Evolutionary conservation across 2,113 vertebrate species (phyloP), one percentile per base, ranked within the genome.

Genomic region (Microcebus griseorufus): DNA sequence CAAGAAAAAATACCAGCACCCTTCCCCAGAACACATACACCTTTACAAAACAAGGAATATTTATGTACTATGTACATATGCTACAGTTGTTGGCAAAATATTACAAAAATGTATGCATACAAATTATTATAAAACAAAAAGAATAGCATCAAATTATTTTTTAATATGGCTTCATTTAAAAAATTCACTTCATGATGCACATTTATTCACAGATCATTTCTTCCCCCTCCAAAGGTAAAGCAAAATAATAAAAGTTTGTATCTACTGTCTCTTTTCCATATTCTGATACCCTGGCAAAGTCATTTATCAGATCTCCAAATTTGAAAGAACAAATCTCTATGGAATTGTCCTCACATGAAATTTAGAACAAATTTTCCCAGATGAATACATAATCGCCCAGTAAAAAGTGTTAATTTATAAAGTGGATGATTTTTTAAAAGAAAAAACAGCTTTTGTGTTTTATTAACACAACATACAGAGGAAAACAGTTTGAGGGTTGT

Each of bases 361-460:
- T 45, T 93, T 87, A 72, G 42, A 84, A 53, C 25, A 72, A 76
- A 23, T 84, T 75, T 94, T 72, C 5, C 20, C 86, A 79, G 69
- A 83, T 53, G 25, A 32, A 75, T 53, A 29, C 25, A 27, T 90
- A 51, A 51, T 79, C 25, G 73, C 0, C 3, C 17, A 82, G 10
- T 60, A 58, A 48, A 95, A 81, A 45, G 4, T 60, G n/a, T 75
- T 86, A 13, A 72, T 81, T 89, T 78, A 27, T 91, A 94, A 93
- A 5, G 14, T 34, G 23, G 22, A n/a, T 18, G 8, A 9, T 58
- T 58, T 22, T 62, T 62, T 62, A 78, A 12, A 27, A 42, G 42
- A 91, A 95, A 51, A 45, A 45, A 45, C 45, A 45, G 55, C 25
- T 25, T 70, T 45, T 51, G 78, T 29, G 9, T 78, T 80, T 73